Conservation (phyloP, 35 echinoderm and acorn worm species). For the Chiridota heheva region DNA sequence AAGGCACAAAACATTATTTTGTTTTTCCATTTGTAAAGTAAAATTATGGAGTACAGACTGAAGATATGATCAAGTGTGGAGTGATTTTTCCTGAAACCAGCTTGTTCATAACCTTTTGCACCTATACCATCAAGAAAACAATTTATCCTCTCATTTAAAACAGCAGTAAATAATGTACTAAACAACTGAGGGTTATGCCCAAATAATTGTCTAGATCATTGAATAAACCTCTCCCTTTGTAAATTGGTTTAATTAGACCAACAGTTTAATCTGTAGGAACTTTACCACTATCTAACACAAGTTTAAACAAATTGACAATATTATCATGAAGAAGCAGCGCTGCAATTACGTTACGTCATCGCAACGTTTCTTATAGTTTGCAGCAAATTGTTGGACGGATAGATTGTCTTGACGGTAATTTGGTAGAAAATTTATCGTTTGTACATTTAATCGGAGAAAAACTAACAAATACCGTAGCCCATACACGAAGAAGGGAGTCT, state of each 20-base stretch:
- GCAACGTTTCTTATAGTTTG: too few species aligned
- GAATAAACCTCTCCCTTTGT: conserved; percentile 32
- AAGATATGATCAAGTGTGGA: conserved; percentile 50
- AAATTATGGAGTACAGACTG: conserved; percentile 42
- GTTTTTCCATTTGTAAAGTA: conserved; percentile 23
- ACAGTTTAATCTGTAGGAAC: conserved; percentile 18
- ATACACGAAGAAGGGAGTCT: too few species aligned
- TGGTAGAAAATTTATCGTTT: too few species aligned
- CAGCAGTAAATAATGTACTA: conserved; percentile 39
- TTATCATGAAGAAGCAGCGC: too few species aligned
- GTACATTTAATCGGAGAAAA: too few species aligned
- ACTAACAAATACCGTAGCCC: too few species aligned
- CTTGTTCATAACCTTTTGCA: conserved; percentile 30
- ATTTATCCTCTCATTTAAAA: conserved; percentile 36
- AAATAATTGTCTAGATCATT: conserved; percentile 37
- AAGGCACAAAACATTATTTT: conserved; percentile 58
- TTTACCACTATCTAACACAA: not conserved
- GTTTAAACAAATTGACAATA: too few species aligned
- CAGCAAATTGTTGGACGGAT: too few species aligned
- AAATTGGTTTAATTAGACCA: conserved; percentile 26
- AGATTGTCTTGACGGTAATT: too few species aligned
- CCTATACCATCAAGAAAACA: conserved; percentile 22
- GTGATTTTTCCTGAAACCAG: conserved; percentile 48
- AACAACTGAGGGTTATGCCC: conserved; percentile 5
- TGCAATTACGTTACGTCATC: too few species aligned